Base-by-base conservation (phyloP, 2,797 vertebrate genomes). In the Darevskia nairensis region DNA sequence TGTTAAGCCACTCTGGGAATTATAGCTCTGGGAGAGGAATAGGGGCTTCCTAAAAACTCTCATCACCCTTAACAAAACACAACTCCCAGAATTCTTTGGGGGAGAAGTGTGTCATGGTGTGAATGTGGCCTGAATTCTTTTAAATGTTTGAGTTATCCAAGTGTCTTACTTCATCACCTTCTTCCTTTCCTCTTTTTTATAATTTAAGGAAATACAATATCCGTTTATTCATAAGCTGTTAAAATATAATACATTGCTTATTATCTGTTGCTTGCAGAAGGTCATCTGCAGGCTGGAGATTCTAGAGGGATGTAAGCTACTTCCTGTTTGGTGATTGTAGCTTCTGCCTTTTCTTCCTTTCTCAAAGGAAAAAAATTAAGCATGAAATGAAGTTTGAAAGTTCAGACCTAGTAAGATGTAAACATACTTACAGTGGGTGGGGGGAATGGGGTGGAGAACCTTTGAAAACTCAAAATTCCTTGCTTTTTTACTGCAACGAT, bases 211-310 rank as follows among this genome's bases (percentile, higher is more conserved):
- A 80, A 61, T 81, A 41, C 3, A 27, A 15, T 29, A 66, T 11
- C 3, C 29, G 44, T 83, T 77, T 83, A 68, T 55, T 83, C 59
- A 55, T 77, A 83, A 69, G n/a, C 27, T 50, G 82, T 35, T 72
- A 83, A 82, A 87, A 88, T 55, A 77, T 13, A 61, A 74, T 55
- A 19, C 17, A 21, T 29, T 80, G 66, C 27, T 81, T 76, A 88
- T 82, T 82, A 88, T 88, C 80, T 77, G 72, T 69, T 78, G 32
- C 25, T 46, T 78, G 25, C 80, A 88, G 72, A 83, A 88, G 80
- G 86, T 68, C 72, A 88, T 74, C 64, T 88, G 25, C 44, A 77
- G 44, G 32, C 68, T 39, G 82, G 29, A 78, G 32, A 69, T 88
- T 55, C 61, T 69, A 44, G 74, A 69, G 64, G 86, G 81, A 88